Base-by-base conservation (phyloP, 53 echinoderm and acorn worm species). In the Echinarachnius parma region DNA sequence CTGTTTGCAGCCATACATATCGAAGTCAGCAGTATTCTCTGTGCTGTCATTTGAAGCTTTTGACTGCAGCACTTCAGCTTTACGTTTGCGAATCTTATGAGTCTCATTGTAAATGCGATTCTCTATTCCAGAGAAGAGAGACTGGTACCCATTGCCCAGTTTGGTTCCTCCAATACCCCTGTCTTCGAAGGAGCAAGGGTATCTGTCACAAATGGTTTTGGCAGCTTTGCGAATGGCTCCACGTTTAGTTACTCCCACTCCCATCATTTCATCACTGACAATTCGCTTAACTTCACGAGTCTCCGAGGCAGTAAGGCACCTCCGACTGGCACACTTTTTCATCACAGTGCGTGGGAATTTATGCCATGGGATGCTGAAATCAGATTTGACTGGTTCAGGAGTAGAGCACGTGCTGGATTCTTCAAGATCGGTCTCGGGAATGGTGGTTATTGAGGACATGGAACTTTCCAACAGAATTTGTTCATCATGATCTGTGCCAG, bases 101-200 rank as follows among this genome's bases (percentile, higher is more conserved):
- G 63, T 77, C 53, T 77, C 77, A 77, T 77, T 77, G 63, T 77
- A 77, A 48, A 77, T 49, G 77, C 77, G 77, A 77, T 77, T 77
- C 53, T 77, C 77, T 62, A 77, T 62, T 52, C 77, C 62, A 50
- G 77, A 62, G 77, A 77, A 77, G 52, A 77, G 33, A 77, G 62
- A 62, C 63, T 77, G 77, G 63, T 77, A 77, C 61, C 62, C 77
- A 62, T 61, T 77, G 62, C 77, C 77, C 52, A 77, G 62, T 62
- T 77, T 77, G 62, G 62, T 62, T 77, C 77, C 77, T 77, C 62
- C 77, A 62, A 62, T 62, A 77, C 77, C 63, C 53, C 77, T 77
- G 77, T 62, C 63, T 77, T 77, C 63, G 31, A 76, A 76, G 60
- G 76, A 76, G 76, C 59, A 60, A 45, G 76, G 76, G 60, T 76